phyloP scores from a whole-genome alignment of 2,888 invertebrate species.

The Agrilus cyanescens region DNA sequence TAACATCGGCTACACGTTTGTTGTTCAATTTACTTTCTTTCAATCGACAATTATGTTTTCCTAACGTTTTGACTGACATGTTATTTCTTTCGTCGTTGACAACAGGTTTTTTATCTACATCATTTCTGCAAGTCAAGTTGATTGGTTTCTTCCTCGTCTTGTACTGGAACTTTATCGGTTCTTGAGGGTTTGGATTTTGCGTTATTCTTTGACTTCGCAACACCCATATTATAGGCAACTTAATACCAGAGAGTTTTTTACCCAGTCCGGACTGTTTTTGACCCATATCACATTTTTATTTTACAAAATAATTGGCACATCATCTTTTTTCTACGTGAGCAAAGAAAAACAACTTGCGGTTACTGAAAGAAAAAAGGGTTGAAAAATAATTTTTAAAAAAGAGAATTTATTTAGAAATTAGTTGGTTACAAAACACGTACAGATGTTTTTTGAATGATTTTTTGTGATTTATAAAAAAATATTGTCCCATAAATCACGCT shows the following conservation, averaged over 20 bases:
- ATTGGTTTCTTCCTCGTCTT: conserved; percentile 25
- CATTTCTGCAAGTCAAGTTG: conserved; percentile 7
- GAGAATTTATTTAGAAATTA: no score
- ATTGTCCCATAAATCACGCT: no score
- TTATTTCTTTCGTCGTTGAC: background rate
- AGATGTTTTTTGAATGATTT: no score
- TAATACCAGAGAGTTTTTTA: conserved; percentile 37
- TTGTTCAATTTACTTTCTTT: conserved; percentile 15
- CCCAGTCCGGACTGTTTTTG: conserved; percentile 40
- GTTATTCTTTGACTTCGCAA: conserved; percentile 46
- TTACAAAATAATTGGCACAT: no score
- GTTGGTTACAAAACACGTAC: no score
- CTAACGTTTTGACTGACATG: background rate
- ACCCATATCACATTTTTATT: conserved; percentile 32
- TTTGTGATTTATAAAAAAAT: no score
- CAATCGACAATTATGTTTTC: conserved; percentile 1
- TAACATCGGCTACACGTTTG: conserved; percentile 12
- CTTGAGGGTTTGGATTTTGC: conserved; percentile 29
- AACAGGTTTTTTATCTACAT: conserved; percentile 1
- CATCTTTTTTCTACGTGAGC: no score
- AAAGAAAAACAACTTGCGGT: no score
- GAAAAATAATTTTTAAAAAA: no score
- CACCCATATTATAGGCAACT: conserved; percentile 66
- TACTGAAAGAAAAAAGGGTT: no score
- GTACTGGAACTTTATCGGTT: conserved; percentile 36